phyloP scores from a whole-genome alignment of 2,888 invertebrate species.

The Eueremaeus valkanovi region DNA sequence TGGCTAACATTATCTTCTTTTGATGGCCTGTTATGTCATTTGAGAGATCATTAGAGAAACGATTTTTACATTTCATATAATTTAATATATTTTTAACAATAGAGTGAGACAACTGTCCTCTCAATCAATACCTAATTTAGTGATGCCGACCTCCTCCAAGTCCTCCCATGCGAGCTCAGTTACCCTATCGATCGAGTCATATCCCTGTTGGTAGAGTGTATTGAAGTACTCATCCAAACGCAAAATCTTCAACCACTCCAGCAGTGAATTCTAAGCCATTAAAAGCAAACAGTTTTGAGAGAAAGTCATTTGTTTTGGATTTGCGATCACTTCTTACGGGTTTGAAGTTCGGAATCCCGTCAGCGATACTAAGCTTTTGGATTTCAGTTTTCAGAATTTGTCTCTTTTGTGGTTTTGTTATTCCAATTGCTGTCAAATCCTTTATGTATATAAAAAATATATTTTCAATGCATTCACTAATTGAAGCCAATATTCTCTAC shows the following conservation, averaged over 20 bases:
- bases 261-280: constrained; percentile 71
- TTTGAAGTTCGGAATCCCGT: constrained; percentile 90
- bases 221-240: constrained; percentile 88
- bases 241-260: constrained; percentile 88
- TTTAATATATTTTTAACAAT: neutral
- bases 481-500: neutral
- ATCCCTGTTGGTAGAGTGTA: constrained; percentile 85
- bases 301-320: neutral
- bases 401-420: constrained; percentile 94
- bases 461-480: constrained; percentile 16
- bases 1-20: constrained; percentile 94
- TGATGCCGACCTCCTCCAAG: constrained; percentile 81
- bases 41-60: too few species aligned
- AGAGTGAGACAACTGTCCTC: neutral
- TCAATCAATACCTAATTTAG: constrained; percentile 54
- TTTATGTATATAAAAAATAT: constrained; percentile 51
- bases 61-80: neutral
- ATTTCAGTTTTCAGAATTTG: constrained; percentile 95
- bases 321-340: constrained; percentile 56
- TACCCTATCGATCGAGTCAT: constrained; percentile 86
- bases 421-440: constrained; percentile 66
- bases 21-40: constrained; percentile 85
- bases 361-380: constrained; percentile 84
- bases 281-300: neutral
- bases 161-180: constrained; percentile 98